A percentile compares a stretch with the other conserved stretches of the same genome.
Evolutionary conservation across 2,888 invertebrate species (phyloP).

Genomic region (Hirtodrosophila alboralis): DNA sequence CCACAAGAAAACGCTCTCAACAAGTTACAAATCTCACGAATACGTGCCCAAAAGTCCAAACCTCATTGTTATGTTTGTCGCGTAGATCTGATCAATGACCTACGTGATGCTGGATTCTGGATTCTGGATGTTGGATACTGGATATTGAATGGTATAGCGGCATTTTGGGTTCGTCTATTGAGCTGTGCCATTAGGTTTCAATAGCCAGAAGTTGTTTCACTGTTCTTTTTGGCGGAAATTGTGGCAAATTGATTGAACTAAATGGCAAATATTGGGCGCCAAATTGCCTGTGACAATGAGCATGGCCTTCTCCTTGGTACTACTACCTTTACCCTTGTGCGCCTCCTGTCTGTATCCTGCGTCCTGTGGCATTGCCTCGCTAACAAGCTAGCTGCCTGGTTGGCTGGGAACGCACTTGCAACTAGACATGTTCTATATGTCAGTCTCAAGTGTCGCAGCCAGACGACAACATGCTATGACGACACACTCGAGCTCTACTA

Average conservation of each 20-base stretch:
- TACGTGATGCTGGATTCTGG: conserved; percentile 71
- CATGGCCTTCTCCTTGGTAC: conserved; percentile 11
- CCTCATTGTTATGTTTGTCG: conserved; percentile 79
- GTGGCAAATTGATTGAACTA: conserved; percentile 78
- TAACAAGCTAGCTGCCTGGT: conserved; percentile 33
- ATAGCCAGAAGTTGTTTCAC: conserved; percentile 47
- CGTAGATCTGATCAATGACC: conserved; percentile 82
- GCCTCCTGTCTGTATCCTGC: neutral
- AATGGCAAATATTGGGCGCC: conserved; percentile 72
- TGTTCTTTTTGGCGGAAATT: conserved; percentile 63
- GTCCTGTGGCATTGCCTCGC: conserved; percentile 7
- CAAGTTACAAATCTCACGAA: conserved; percentile 60
- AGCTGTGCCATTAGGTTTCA: conserved; percentile 73
- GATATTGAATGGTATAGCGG: too few species aligned
- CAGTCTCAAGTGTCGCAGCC: conserved; percentile 73
- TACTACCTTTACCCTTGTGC: too few species aligned
- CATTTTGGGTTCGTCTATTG: conserved; percentile 42
- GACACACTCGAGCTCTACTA: conserved; percentile 24
- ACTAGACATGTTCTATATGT: conserved; percentile 72
- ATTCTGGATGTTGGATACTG: too few species aligned
- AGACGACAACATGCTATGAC: conserved; percentile 56
- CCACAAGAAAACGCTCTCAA: conserved; percentile 52
- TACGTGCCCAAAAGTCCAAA: conserved; percentile 49
- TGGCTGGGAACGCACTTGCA: conserved; percentile 56
- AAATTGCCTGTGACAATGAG: conserved; percentile 74